Base-by-base conservation (phyloP, 2,888 invertebrate species). In the Lasioglossum zephyrum region DNA sequence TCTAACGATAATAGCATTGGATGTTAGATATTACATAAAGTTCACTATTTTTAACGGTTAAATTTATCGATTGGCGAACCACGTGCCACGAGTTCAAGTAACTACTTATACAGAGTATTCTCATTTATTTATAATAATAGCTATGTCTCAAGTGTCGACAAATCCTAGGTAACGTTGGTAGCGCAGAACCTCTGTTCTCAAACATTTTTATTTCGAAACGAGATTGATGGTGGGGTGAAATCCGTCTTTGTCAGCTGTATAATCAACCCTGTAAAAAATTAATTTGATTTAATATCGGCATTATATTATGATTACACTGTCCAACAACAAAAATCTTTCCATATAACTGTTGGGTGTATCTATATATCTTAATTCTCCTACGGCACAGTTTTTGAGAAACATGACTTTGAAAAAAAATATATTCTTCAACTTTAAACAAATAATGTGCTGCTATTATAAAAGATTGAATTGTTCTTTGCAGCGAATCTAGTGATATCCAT, bases 241-340 rank as follows among this genome's bases (percentile, higher is more conserved):
- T 73, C 95, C 95, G 84, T 94, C 93, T 78, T 94, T 93, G 87
- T 94, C 95, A 4, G 95, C 95, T 26, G 91, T 94, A 78, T 95
- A 95, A 80, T 94, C 93, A 73, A 95, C 95, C 89, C 92, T 92
- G 90, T 92, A 94, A 87, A 75, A 44, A 79, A 79, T 73, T 31
- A 49, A 13, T 31, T 73, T 18, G n/a, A 36, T 44, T 81, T n/a
- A 39, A 26, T 75, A 70, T 47, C 1, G 22, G 53, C 53, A 2
- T 22, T 22, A 22, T 22, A 3, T 22, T 53, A 22, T 53, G 22
- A 53, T n/a, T n/a, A n/a, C n/a, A n/a, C n/a, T n/a, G n/a, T n/a
- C n/a, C n/a, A n/a, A n/a, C n/a, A n/a, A n/a, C n/a, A n/a, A n/a
- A n/a, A n/a, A n/a, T n/a, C n/a, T n/a, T n/a, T n/a, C n/a, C n/a